Evolutionary conservation across 2,888 invertebrate species (phyloP).

Genomic region (Tanaodytes sp.): DNA sequence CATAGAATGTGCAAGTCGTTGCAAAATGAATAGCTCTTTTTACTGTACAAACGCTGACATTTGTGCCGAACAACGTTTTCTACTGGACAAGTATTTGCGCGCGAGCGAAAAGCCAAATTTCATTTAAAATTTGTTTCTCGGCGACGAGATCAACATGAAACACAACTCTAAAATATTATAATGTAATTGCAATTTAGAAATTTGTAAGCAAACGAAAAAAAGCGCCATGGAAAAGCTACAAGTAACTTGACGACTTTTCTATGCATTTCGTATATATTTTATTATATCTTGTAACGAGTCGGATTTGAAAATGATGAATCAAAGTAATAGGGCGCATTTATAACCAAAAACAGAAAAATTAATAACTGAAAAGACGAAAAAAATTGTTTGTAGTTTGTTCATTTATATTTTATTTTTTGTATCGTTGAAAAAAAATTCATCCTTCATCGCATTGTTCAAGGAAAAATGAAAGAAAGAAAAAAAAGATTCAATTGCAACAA

Average conservation of each 20-base stretch:
- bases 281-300: conserved; percentile 34
- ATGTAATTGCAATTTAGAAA: conserved; percentile 2
- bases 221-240: conserved; percentile 17
- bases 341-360: too few species aligned
- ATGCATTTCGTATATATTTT: conserved; percentile 51
- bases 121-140: conserved; percentile 14
- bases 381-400: neutral
- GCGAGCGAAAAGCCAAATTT: conserved; percentile 33
- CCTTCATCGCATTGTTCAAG: too few species aligned
- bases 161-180: neutral
- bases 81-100: conserved; percentile 32
- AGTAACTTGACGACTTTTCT: conserved; percentile 39
- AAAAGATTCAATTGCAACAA: conserved; percentile 12
- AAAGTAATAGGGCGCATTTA: conserved; percentile 30
- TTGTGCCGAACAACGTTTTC: conserved; percentile 42
- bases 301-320: conserved; percentile 20
- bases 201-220: neutral
- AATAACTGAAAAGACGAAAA: too few species aligned
- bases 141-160: neutral
- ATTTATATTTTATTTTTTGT: neutral
- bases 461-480: too few species aligned
- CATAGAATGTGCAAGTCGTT: too few species aligned
- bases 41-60: conserved; percentile 45
- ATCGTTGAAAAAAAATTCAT: neutral
- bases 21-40: conserved; percentile 32